phyloP scores from a whole-genome alignment of 2,797 vertebrate genomes.

The Rhinichthys osculus region DNA sequence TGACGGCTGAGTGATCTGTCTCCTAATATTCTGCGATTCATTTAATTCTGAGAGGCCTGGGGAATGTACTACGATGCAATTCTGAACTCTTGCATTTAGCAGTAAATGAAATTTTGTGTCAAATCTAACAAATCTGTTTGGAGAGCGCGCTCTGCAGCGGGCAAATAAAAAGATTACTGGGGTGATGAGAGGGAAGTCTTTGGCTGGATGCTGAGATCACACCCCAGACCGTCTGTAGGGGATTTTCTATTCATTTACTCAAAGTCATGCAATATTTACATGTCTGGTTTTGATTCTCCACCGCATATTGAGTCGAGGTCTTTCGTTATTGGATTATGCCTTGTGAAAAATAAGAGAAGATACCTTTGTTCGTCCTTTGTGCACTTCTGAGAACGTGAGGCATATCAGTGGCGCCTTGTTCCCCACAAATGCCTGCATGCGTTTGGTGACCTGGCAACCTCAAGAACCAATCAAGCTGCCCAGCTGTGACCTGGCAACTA shows the following conservation, averaged over 20 bases:
- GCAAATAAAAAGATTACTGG: slow-evolving; percentile 63
- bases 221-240: slow-evolving; percentile 42
- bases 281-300: slow-evolving; percentile 39
- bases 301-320: not conserved
- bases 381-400: not conserved
- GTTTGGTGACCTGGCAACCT: slow-evolving; percentile 67
- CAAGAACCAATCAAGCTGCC: slow-evolving; percentile 62
- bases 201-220: slow-evolving; percentile 50
- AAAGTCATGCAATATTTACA: slow-evolving; percentile 34
- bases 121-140: slow-evolving; percentile 64
- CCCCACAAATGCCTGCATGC: slow-evolving; percentile 38
- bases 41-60: slow-evolving; percentile 48
- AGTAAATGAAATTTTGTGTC: slow-evolving; percentile 69
- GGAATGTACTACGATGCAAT: slow-evolving; percentile 60
- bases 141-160: slow-evolving; percentile 51
- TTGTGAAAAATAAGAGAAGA: slow-evolving; percentile 13
- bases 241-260: slow-evolving; percentile 36
- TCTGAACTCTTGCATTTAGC: slow-evolving; percentile 57
- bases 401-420: slow-evolving; percentile 15
- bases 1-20: slow-evolving; percentile 24
- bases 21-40: slow-evolving; percentile 45
- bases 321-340: slow-evolving; percentile 3
- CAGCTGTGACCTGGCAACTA: slow-evolving; percentile 64
- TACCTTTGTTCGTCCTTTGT: not conserved
- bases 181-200: slow-evolving; percentile 63